phyloP scores from a whole-genome alignment of 64 coral and sea anemone genomes.

The Montipora sp. region DNA sequence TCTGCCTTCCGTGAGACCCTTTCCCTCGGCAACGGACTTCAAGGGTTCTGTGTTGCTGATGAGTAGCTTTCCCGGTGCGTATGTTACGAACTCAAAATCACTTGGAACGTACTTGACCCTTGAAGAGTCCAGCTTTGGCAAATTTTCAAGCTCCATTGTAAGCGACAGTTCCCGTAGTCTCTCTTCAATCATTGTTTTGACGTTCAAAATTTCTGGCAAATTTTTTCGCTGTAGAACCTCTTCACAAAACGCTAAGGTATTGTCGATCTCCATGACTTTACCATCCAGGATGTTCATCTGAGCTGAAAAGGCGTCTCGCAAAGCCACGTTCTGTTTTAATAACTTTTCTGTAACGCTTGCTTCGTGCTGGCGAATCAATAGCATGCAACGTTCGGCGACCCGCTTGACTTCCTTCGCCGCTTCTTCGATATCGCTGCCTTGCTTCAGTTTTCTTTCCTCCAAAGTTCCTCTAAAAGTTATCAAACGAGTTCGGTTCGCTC shows the following conservation, averaged over 20 bases:
- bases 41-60: not conserved
- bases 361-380: constrained; percentile 10
- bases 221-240: not conserved
- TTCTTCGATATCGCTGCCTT: not conserved
- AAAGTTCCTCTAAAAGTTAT: not conserved
- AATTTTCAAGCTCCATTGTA: not conserved
- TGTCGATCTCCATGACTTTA: not conserved
- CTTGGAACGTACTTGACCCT: not conserved
- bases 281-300: not conserved
- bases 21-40: not conserved
- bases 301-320: not conserved
- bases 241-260: not conserved
- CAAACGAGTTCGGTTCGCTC: not conserved
- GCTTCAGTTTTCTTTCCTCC: not conserved
- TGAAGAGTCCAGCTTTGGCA: not conserved
- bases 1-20: not conserved
- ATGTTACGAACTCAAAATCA: not conserved
- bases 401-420: not conserved
- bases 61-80: not conserved
- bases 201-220: constrained; percentile 27
- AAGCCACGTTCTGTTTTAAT: not conserved
- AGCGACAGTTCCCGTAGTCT: not conserved
- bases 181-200: not conserved
- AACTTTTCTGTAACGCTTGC: not conserved
- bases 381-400: not conserved